A percentile compares a stretch with the other conserved stretches of the same genome.
Evolutionary conservation across 1,140 invertebrate genomes (phyloP).

Genomic region (Plectus sambesii): DNA sequence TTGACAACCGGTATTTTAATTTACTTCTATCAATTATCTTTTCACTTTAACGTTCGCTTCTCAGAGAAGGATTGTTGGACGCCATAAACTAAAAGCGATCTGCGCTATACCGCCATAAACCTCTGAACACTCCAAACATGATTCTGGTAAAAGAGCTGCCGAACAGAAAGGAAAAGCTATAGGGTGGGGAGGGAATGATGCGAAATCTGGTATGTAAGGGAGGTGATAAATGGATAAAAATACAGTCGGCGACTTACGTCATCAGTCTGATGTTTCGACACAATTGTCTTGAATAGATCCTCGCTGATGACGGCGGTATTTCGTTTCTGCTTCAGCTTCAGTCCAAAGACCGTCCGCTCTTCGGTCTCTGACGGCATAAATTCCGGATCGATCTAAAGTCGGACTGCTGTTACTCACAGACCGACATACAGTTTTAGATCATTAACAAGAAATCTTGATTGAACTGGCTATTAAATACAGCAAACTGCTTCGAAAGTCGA

Average conservation of each 20-base stretch:
- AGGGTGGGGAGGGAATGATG: too few relatives aligned
- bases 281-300: constrained; percentile 68
- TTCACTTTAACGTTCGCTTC: too few relatives aligned
- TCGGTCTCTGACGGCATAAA: constrained; percentile 72
- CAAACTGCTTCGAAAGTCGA: not conserved
- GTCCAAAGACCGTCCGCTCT: constrained; percentile 73
- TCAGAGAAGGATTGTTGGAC: too few relatives aligned
- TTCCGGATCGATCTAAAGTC: constrained; percentile 70
- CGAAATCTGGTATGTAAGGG: not conserved
- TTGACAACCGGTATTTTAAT: too few relatives aligned
- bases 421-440: not conserved
- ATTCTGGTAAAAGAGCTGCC: too few relatives aligned
- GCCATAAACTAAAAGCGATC: too few relatives aligned
- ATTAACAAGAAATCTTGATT: constrained; percentile 1
- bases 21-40: too few relatives aligned
- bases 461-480: not conserved
- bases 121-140: too few relatives aligned
- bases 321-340: constrained; percentile 77
- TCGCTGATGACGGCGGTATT: constrained; percentile 75
- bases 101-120: too few relatives aligned
- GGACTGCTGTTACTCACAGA: constrained; percentile 13
- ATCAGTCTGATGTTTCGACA: constrained; percentile 60
- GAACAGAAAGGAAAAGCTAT: too few relatives aligned
- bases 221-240: constrained; percentile 7
- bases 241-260: constrained; percentile 14